Base-by-base conservation (phyloP, 2,113 vertebrate genomes). In the Castor canadensis region DNA sequence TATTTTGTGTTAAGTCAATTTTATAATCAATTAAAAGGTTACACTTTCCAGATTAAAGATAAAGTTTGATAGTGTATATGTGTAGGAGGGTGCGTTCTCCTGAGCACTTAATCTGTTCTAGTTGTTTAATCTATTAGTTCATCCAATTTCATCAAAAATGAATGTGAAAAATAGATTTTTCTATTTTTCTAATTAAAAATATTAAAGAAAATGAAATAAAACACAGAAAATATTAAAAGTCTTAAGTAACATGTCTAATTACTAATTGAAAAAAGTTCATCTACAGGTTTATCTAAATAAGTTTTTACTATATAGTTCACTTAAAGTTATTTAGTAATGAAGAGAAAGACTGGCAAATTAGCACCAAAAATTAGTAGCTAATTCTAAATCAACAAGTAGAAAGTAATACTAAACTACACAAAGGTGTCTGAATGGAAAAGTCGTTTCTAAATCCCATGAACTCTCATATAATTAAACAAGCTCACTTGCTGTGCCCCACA, bases 251-350 rank as follows among this genome's bases (percentile, higher is more conserved):
- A 30, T 54, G 2, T 75, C 9, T 76, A 90, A 64, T 66, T 64
- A 93, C 22, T 90, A 67, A 80, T 5, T 38, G 58, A 66, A 91
- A 83, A 47, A 1, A 0, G 9, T 62, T 94, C 12, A 58, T 40
- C 5, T 2, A 64, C 9, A 93, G n/a, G 2, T 89, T 93, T 87
- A 35, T 76, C 58, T 77, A 87, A 90, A 9, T 19, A 47, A 64
- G 26, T 66, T 87, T 91, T 89, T 85, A 20, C 32, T 82, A 43
- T 8, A 69, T 2, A 88, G 83, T 83, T 87, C 43, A 77, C 12
- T 92, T 95, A 76, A 92, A 89, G 82, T 22, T 85, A 3, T 49
- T 91, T 94, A 45, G 85, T 86, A 75, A n/a, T 87, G 73, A 95
- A 95, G 52, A 95, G 20, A 75, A 88, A 73, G 22, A 77, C 35